Evolutionary conservation across 1,140 invertebrate species (phyloP).

Genomic region (Hypothenemus hampei): DNA sequence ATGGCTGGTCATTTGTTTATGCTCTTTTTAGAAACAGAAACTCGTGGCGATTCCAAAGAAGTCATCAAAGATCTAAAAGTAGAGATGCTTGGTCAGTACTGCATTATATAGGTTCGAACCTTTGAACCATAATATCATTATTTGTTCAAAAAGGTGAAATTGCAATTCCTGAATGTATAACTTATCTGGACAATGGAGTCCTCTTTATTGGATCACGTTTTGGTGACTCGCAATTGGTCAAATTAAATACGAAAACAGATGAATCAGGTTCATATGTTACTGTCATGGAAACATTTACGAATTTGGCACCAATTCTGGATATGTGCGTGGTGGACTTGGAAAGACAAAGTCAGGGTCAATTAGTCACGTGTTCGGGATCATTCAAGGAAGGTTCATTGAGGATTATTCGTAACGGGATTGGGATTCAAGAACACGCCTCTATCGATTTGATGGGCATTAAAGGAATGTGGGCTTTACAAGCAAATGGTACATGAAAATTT

Average conservation of each 20-base stretch:
- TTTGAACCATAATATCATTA: background rate
- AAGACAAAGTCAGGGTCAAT: slow-evolving; percentile 93
- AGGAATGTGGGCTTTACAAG: slow-evolving; percentile 91
- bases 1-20: slow-evolving; percentile 94
- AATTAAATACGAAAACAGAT: slow-evolving; percentile 80
- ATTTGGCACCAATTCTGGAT: slow-evolving; percentile 95
- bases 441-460: slow-evolving; percentile 97
- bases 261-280: slow-evolving; percentile 86
- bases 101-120: background rate
- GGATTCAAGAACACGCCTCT: slow-evolving; percentile 92
- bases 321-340: slow-evolving; percentile 97
- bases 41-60: slow-evolving; percentile 68
- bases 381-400: slow-evolving; percentile 95
- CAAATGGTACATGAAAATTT: slow-evolving; percentile 46
- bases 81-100: slow-evolving; percentile 72
- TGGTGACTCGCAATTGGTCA: slow-evolving; percentile 94
- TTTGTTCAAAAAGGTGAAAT: slow-evolving; percentile 73
- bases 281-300: slow-evolving; percentile 94
- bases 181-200: slow-evolving; percentile 98
- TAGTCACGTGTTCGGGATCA: slow-evolving; percentile 96
- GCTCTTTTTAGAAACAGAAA: slow-evolving; percentile 87
- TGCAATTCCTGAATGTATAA: slow-evolving; percentile 95
- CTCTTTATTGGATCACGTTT: slow-evolving; percentile 95
- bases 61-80: slow-evolving; percentile 89
- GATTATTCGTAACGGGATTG: slow-evolving; percentile 93